Base-by-base conservation (phyloP, 2,113 vertebrate species). In the Chaetura pelagica region DNA sequence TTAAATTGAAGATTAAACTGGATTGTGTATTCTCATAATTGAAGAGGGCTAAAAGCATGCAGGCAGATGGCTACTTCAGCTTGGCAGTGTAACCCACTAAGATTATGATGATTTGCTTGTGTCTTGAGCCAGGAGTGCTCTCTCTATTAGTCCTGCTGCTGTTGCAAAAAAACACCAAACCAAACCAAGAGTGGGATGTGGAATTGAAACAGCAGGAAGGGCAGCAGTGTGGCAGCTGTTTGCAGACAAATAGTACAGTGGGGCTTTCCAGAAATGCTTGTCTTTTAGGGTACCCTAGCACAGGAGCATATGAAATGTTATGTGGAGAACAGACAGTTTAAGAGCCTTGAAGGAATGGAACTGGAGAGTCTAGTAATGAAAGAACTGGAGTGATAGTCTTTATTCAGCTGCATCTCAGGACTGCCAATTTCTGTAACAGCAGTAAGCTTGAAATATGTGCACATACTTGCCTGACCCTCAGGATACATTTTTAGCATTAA, bases 41-140 rank as follows among this genome's bases (percentile, higher is more conserved):
- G 75, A 88, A 94, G 71, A 34, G 52, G 78, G 71, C 82, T 96
- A 82, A 94, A 95, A 96, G 74, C 91, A 59, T 63, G 64, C 34
- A 68, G 82, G 79, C 96, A 96, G 96, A 92, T 96, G 96, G 91
- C 91, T 93, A 76, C 91, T 88, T 92, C 88, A 88, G 32, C 38
- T 86, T 88, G 83, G 54, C 67, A 67, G 88, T 2, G 0, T 72
- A 72, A 38, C 14, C 61, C 44, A 82, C 76, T 79, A 90, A 90
- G 79, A 79, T 79, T 51, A 52, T 75, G 82, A 87, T 76, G 92
- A 92, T 71, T 94, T 93, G 42, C 55, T 69, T 73, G 18, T 73
- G 38, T 30, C 51, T 86, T 86, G 89, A 90, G 86, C 83, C 86
- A 79, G 71, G 24, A 82, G 13, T 57, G 57, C 9, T 0, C 57